A percentile compares a stretch with the other conserved stretches of the same genome.
Conservation (phyloP, 2,888 invertebrate genomes). For the Laothoe populi region DNA sequence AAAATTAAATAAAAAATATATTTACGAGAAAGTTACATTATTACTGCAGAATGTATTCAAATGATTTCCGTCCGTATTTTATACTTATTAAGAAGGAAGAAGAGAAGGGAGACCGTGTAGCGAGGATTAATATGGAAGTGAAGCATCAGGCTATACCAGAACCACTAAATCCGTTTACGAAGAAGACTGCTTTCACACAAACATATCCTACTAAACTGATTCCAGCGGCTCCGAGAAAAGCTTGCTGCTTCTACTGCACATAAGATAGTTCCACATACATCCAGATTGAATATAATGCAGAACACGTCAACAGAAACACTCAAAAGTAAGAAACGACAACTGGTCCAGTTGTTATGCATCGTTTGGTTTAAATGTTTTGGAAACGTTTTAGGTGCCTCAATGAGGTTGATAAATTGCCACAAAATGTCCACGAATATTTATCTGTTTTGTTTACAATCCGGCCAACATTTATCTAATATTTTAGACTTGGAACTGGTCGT, state of each 20-base stretch:
- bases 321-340: conserved; percentile 45
- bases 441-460: conserved; percentile 59
- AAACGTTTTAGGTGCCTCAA: conserved; percentile 51
- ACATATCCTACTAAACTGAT: conserved; percentile 70
- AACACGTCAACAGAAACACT: conserved; percentile 32
- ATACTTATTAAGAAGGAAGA: conserved; percentile 72
- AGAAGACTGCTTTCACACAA: conserved; percentile 65
- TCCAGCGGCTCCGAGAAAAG: conserved; percentile 69
- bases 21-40: conserved; percentile 31
- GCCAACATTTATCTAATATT: conserved; percentile 51
- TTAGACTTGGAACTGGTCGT: conserved; percentile 38
- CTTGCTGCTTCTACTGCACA: conserved; percentile 69
- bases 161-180: conserved; percentile 66
- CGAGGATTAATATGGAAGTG: conserved; percentile 73
- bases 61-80: conserved; percentile 72
- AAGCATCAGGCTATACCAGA: conserved; percentile 57
- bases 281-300: conserved; percentile 43
- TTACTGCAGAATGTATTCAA: conserved; percentile 57
- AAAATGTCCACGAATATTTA: conserved; percentile 64
- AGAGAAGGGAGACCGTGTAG: conserved; percentile 74
- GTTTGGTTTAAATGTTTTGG: conserved; percentile 58
- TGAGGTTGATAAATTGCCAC: conserved; percentile 57
- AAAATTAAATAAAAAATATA: conserved; percentile 27
- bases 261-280: conserved; percentile 34
- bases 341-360: conserved; percentile 53